Base-by-base conservation (phyloP, 2,888 invertebrate genomes). In the Agrochola lychnidis region DNA sequence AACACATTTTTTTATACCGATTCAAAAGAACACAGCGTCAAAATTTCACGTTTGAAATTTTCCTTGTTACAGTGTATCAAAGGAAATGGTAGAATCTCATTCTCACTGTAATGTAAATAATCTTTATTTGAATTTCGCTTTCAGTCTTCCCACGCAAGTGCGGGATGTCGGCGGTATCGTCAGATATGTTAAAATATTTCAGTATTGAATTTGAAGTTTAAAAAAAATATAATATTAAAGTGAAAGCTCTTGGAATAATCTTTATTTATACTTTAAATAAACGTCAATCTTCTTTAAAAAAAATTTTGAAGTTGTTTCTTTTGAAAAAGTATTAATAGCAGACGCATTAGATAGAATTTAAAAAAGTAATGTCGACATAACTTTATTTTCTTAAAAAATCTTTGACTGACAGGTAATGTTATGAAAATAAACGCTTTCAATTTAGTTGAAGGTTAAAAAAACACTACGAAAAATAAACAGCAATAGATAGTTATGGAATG, bases 1-100 rank as follows among this genome's bases (percentile, higher is more conserved):
- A 94, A 93, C 93, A 93, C 92, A 93, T 94, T 95, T 94, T 87
- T 94, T 95, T 93, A 93, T 92, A 90, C 92, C 90, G 91, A 93
- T 94, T 91, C 91, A 90, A 91, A 92, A 89, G 89, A 92, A 92
- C 90, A 90, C 90, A 90, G 90, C 91, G 91, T 94, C 90, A 93
- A 92, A 92, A 93, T 93, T 93, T 93, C 89, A 91, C 91, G 89
- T 92, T 91, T 91, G 89, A 91, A 84, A 85, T 91, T 90, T 91
- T 91, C 84, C 89, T 86, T 86, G 90, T 90, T 91, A 91, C 87
- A 89, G 85, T 90, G 89, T 92, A 92, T 93, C 92, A 93, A 93
- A 93, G 91, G 89, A 89, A 92, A 91, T 88, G 87, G 87, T 80
- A 85, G 86, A 90, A 90, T 89, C 89, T 90, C 89, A 90, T 90